Evolutionary conservation across 2,797 vertebrate species (phyloP).

Genomic region (Pseudotriccus pelzelni): DNA sequence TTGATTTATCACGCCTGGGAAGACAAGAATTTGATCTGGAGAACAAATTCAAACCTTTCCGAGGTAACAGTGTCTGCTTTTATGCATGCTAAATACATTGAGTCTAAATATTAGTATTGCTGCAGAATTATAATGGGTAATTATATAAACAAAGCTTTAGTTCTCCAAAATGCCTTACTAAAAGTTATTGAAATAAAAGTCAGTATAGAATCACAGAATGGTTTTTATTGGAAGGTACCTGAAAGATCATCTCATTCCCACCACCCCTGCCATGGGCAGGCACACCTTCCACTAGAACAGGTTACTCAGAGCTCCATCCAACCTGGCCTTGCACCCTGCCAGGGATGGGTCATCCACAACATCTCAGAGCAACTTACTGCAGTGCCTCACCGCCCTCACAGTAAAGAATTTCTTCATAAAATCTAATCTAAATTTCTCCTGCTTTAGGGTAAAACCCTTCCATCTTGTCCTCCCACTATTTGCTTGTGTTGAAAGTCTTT

Average conservation of each 20-base stretch:
- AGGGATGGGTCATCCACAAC: not conserved
- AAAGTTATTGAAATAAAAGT: not conserved
- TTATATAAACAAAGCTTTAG: not conserved
- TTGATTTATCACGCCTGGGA: conserved; percentile 93
- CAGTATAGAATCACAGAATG: not conserved
- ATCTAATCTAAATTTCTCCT: not conserved
- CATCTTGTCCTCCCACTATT: not conserved
- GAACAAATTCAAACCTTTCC: conserved; percentile 98
- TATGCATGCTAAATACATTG: not conserved
- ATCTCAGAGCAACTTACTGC: not conserved
- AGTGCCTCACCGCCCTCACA: not conserved
- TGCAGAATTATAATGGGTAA: not conserved
- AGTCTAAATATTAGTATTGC: not conserved
- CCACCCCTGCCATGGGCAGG: not conserved
- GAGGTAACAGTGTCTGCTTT: conserved; percentile 79
- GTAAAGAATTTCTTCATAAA: not conserved
- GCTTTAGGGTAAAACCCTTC: not conserved
- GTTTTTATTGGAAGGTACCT: not conserved
- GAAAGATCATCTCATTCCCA: not conserved
- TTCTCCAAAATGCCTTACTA: not conserved
- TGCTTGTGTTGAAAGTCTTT: not conserved
- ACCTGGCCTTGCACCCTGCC: not conserved
- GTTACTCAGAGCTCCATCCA: not conserved
- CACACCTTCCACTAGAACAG: not conserved
- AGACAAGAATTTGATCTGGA: conserved; percentile 98